phyloP scores from a whole-genome alignment of 2,797 vertebrate genomes.

The Taenioides sp. region DNA sequence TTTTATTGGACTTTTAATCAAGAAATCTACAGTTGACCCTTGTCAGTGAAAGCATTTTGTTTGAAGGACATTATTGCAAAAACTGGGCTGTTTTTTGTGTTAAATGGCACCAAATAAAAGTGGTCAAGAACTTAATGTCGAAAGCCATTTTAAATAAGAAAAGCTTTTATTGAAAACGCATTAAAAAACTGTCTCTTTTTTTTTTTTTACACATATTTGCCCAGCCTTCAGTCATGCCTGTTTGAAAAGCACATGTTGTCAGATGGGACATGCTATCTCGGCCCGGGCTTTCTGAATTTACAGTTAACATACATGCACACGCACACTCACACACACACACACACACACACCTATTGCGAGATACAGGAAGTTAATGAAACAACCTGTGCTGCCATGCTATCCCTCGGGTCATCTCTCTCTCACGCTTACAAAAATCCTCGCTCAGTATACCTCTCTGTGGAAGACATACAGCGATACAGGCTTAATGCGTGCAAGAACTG shows the following conservation, averaged over 20 bases:
- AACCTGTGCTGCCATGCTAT: constrained; percentile 61
- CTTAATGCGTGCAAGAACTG: constrained; percentile 51
- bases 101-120: no score
- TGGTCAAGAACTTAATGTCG: no score
- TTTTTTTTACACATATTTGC: no score
- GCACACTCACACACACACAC: constrained; percentile 11
- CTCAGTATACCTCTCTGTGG: constrained; percentile 43
- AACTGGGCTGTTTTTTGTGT: no score
- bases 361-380: constrained; percentile 66
- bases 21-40: no score
- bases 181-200: no score
- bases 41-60: no score
- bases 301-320: constrained; percentile 14
- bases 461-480: constrained; percentile 37
- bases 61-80: no score
- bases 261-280: constrained; percentile 51
- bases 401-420: constrained; percentile 67
- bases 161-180: no score
- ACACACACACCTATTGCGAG: constrained; percentile 15
- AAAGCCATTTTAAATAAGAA: no score
- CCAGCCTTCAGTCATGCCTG: constrained; percentile 50
- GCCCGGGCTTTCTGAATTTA: constrained; percentile 50
- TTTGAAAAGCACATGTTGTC: constrained; percentile 54
- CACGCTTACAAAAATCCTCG: constrained; percentile 53
- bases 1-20: no score